A percentile compares a stretch with the other conserved stretches of the same genome.
These are phyloP conservation scores for Sebastes wilsoni DNA, from an alignment of 2,797 vertebrate genomes.

Conservation along the genomic window DNA sequence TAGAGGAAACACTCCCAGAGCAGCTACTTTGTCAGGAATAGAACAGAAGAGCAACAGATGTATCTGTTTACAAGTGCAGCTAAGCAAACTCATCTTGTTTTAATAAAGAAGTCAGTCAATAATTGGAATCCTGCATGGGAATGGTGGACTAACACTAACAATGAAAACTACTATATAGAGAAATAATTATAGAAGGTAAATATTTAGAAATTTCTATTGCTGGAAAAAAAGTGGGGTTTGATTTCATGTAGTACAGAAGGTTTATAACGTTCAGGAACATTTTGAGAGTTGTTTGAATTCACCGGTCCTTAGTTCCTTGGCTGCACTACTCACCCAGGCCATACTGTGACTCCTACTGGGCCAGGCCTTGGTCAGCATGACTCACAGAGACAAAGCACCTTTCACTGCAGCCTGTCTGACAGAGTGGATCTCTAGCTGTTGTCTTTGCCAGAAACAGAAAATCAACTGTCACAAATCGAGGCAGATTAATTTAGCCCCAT, in stretches of 20 bases:
- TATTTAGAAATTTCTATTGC: background rate
- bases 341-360: background rate
- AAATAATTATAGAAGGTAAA: background rate
- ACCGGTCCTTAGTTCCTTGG: background rate
- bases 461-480: background rate
- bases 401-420: constrained; percentile 4
- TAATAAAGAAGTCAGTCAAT: background rate
- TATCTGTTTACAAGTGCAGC: no score
- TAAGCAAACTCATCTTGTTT: no score
- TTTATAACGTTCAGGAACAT: background rate
- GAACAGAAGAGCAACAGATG: background rate
- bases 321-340: background rate
- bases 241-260: background rate
- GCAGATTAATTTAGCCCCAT: background rate
- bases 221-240: background rate
- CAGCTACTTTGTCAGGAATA: background rate
- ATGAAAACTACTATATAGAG: background rate
- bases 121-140: background rate
- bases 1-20: background rate
- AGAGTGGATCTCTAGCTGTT: background rate
- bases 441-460: constrained; percentile 15
- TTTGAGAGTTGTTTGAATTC: background rate
- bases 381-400: constrained; percentile 5
- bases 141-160: background rate
- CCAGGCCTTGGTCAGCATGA: background rate